These are phyloP conservation scores for Fissipunctia ypsillon DNA, from an alignment of 2,888 invertebrate genomes.

Conservation along the genomic window DNA sequence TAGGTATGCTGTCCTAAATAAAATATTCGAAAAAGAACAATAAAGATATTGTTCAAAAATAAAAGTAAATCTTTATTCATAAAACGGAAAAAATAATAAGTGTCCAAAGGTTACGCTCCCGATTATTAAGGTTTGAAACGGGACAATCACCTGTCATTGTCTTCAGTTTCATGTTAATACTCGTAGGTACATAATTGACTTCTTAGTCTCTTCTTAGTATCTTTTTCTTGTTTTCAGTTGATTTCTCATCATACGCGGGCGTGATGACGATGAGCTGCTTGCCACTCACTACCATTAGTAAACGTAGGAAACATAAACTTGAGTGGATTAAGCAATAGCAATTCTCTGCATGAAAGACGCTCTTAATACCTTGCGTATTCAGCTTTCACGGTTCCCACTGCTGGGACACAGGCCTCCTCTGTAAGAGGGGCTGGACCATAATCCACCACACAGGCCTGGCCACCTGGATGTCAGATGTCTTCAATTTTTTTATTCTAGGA, in stretches of 20 bases:
- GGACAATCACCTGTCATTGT: background rate
- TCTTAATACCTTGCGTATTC: background rate
- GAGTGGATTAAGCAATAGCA: background rate
- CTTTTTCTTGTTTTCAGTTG: too few species aligned
- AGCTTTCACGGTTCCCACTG: too few species aligned
- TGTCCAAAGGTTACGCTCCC: background rate
- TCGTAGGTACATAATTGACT: background rate
- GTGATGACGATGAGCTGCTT: background rate
- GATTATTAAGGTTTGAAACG: too few species aligned
- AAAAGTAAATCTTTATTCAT: background rate
- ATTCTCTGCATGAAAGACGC: background rate
- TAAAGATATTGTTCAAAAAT: background rate
- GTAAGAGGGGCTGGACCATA: too few species aligned
- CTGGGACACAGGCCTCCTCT: too few species aligned
- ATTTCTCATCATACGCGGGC: background rate
- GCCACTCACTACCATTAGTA: background rate
- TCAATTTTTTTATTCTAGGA: too few species aligned
- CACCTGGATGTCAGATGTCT: too few species aligned
- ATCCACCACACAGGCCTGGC: too few species aligned
- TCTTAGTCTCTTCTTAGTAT: too few species aligned
- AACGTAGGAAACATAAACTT: background rate
- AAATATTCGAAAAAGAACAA: background rate
- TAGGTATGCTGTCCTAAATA: too few species aligned
- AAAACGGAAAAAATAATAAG: background rate
- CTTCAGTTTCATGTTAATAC: background rate